Base-by-base conservation (phyloP, 2,888 invertebrate genomes). In the Dicranocentrus wangi region DNA sequence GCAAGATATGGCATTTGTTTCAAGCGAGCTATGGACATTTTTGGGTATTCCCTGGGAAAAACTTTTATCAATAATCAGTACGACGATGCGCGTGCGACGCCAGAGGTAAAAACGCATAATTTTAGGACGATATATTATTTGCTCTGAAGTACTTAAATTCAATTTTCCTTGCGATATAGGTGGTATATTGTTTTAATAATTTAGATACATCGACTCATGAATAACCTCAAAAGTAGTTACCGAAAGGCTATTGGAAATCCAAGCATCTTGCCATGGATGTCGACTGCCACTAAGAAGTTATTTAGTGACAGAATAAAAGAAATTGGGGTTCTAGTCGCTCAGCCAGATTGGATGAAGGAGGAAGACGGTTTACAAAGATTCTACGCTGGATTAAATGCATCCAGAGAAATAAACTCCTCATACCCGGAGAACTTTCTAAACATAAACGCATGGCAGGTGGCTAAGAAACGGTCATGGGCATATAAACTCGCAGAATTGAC, bases 221-320 rank as follows among this genome's bases (percentile, higher is more conserved):
- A 21, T 5, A 51, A 68, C 15, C 69, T 77, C 2, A 21, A 70
- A n/a, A 7, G 25, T n/a, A 63, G 70, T 21, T 77, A 70, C 27
- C 27, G 60, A 1, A 32, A 70, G 17, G 47, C 23, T 1, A 70
- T 77, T 28, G 42, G 55, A 3, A 25, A 42, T 17, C 32, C 25
- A 1, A 28, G 60, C n/a, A n/a, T n/a, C n/a, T n/a, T n/a, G n/a
- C n/a, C n/a, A 1, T 77, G 77, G 77, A 77, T 77, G 78, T 55
- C 65, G 27, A 23, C 55, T n/a, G 25, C 19, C 1, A 78, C 78
- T 8, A 61, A 71, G 39, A 58, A 71, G 0, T 78, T 32, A 19
- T 53, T 77, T 2, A 61, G 23, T 10, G 77, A 77, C 10, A 77
- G 70, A 70, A 53, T 77, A 3, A n/a, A 23, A 51, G 70, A 63